These are phyloP conservation scores for Seriola quinqueradiata DNA, from an alignment of 2,113 vertebrate species.

Conservation along the genomic window DNA sequence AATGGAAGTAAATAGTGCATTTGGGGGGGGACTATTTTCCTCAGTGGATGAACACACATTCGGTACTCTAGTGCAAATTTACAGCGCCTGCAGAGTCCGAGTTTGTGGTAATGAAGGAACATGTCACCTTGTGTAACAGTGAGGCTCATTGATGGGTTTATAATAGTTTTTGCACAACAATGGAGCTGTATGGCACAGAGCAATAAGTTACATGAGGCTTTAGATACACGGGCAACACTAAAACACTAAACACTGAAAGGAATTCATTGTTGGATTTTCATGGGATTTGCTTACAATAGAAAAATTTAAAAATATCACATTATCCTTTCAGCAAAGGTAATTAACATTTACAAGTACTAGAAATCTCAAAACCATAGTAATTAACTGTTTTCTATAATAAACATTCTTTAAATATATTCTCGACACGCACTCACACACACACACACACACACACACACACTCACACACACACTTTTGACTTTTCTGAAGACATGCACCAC, in stretches of 20 bases:
- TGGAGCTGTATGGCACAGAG: background rate
- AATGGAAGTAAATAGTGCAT: background rate
- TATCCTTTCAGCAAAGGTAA: background rate
- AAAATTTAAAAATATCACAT: background rate
- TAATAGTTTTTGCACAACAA: background rate
- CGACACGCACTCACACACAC: background rate
- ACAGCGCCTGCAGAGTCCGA: background rate
- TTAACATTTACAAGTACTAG: background rate
- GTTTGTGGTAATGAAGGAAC: background rate
- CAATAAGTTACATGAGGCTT: background rate
- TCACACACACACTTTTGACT: background rate
- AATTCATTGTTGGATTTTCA: background rate
- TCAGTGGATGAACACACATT: background rate
- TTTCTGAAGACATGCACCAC: background rate
- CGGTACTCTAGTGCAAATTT: background rate
- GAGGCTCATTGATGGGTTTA: background rate
- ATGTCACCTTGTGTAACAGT: background rate
- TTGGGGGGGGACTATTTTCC: background rate
- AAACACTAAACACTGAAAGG: background rate
- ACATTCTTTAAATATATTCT: background rate
- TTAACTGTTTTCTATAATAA: background rate
- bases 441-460: background rate
- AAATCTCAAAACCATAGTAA: no score
- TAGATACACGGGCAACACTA: background rate
- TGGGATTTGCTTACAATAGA: conserved; percentile 11